Percentiles rank a stretch among this genome's conserved stretches.
Evolutionary conservation across 2,888 invertebrate species (phyloP).

Genomic region (Asteroscopus sphinx): DNA sequence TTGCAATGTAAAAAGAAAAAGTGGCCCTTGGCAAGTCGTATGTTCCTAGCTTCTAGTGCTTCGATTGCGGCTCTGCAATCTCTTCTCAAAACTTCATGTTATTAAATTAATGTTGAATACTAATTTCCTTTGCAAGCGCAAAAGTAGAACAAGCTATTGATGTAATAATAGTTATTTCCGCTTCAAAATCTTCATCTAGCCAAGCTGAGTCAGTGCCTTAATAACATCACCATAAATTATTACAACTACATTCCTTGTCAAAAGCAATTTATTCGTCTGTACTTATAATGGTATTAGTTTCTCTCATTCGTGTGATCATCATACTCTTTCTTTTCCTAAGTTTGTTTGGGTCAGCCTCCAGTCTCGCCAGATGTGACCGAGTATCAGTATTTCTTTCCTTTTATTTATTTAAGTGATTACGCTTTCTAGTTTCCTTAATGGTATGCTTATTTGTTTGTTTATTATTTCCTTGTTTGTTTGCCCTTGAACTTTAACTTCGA

Average conservation of each 20-base stretch:
- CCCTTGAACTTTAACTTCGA: slow-evolving; percentile 35
- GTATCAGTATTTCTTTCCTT: slow-evolving; percentile 26
- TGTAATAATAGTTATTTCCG: neutral
- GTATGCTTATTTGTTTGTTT: slow-evolving; percentile 18
- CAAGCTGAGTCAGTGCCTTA: slow-evolving; percentile 9
- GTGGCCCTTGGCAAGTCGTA: too few relatives aligned
- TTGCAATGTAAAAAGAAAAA: too few relatives aligned
- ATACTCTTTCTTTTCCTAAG: slow-evolving; percentile 20
- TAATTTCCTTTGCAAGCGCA: neutral
- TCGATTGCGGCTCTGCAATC: too few relatives aligned
- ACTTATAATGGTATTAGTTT: slow-evolving; percentile 5
- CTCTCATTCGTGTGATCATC: slow-evolving; percentile 17
- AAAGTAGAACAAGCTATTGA: neutral
- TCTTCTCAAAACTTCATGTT: too few relatives aligned
- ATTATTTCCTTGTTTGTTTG: slow-evolving; percentile 8
- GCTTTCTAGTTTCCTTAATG: slow-evolving; percentile 25
- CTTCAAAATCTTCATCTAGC: neutral
- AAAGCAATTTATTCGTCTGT: slow-evolving; percentile 19
- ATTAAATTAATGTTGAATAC: too few relatives aligned
- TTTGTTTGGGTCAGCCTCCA: slow-evolving; percentile 14
- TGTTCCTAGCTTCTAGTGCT: too few relatives aligned
- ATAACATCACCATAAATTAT: neutral
- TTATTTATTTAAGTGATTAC: slow-evolving; percentile 8
- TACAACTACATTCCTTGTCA: slow-evolving; percentile 5
- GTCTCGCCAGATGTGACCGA: slow-evolving; percentile 25